phyloP scores from a whole-genome alignment of 2,113 vertebrate genomes.

The Odobenus rosmarus region DNA sequence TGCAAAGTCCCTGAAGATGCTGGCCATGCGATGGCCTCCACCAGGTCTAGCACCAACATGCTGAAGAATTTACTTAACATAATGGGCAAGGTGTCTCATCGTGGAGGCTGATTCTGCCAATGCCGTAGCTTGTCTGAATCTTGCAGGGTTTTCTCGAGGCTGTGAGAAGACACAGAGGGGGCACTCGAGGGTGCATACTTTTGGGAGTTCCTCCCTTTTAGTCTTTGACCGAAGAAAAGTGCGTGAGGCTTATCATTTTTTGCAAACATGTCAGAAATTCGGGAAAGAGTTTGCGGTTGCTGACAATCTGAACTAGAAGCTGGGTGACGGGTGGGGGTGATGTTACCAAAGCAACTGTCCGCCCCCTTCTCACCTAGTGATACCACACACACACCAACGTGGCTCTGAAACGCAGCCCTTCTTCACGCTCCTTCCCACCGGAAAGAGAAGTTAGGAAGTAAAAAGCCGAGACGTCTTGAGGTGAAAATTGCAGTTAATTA shows the following conservation, averaged over 20 bases:
- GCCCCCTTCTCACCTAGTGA: not conserved
- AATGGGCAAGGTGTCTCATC: too few species aligned
- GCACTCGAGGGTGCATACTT: too few species aligned
- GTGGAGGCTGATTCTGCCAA: not conserved
- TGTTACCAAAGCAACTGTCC: accelerated
- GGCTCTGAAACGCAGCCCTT: accelerated
- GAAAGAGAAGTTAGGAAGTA: not conserved
- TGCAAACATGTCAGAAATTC: not conserved
- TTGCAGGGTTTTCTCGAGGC: not conserved
- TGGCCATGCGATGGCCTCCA: accelerated
- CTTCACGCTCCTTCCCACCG: accelerated
- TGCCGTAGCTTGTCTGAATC: not conserved
- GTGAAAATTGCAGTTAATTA: not conserved
- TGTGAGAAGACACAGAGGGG: not conserved
- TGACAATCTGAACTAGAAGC: not conserved
- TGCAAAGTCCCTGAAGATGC: not conserved
- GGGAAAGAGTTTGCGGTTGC: too few species aligned
- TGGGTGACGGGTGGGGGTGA: too few species aligned
- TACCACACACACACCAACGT: not conserved
- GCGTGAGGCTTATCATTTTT: not conserved
- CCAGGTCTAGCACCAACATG: accelerated
- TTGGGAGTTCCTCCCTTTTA: not conserved
- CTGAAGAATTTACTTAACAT: not conserved
- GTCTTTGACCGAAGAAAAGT: not conserved
- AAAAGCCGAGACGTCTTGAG: too few species aligned